Conservation (phyloP, 2,113 vertebrate species). For the Nipponia nippon region DNA sequence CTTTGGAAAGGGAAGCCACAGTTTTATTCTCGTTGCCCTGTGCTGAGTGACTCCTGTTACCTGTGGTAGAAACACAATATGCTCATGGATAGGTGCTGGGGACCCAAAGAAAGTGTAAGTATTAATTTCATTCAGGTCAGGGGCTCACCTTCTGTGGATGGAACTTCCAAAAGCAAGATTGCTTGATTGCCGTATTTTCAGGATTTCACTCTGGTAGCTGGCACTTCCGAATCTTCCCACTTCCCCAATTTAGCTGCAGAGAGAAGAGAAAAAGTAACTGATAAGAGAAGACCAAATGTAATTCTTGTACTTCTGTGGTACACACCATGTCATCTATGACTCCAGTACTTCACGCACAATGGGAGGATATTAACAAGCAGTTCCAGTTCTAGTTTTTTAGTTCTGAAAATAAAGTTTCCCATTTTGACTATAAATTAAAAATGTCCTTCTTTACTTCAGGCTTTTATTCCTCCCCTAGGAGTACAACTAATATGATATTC, state of each 20-base stretch:
- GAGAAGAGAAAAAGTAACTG: neutral
- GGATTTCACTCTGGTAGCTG: neutral
- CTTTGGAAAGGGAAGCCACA: neutral
- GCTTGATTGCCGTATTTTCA: neutral
- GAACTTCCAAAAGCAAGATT: neutral
- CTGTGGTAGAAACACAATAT: neutral
- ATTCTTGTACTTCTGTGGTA: neutral
- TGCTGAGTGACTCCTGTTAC: neutral
- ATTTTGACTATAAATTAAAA: neutral
- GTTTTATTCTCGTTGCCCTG: neutral
- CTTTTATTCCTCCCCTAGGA: neutral
- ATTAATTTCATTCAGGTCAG: neutral
- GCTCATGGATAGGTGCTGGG: neutral
- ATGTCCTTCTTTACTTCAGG: neutral
- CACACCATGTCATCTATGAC: neutral
- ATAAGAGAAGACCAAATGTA: neutral
- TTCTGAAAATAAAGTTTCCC: neutral
- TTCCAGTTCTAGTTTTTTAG: neutral
- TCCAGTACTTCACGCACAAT: neutral
- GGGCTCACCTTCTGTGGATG: neutral
- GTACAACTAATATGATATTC: neutral
- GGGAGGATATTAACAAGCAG: neutral
- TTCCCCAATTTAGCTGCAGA: conserved; percentile 12
- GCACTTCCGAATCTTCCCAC: neutral
- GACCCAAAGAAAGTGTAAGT: neutral